A percentile compares a stretch with the other conserved stretches of the same genome.
phyloP scores from a whole-genome alignment of 2,888 invertebrate genomes.

The Aporophyla nigra region DNA sequence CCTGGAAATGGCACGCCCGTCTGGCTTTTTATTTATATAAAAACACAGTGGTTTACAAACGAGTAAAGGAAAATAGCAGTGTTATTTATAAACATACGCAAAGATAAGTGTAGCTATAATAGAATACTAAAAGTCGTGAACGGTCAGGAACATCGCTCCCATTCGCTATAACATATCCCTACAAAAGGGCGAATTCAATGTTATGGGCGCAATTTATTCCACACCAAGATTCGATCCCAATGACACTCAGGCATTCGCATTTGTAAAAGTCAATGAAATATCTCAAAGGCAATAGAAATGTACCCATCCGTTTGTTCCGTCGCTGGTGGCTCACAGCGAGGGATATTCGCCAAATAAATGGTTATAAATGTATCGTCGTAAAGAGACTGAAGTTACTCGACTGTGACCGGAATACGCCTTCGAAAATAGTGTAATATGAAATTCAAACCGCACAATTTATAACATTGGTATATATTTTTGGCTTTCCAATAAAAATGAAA shows the following conservation, averaged over 20 bases:
- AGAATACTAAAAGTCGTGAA: constrained; percentile 11
- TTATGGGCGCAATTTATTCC: constrained; percentile 65
- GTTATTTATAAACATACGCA: neutral
- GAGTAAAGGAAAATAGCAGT: neutral
- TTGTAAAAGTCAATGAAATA: constrained; percentile 81
- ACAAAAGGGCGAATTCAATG: constrained; percentile 62
- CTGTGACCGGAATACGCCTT: constrained; percentile 68
- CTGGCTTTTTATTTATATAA: neutral
- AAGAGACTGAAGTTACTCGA: constrained; percentile 68
- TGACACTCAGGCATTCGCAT: constrained; percentile 76
- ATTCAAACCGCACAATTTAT: constrained; percentile 51
- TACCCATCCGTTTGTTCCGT: constrained; percentile 76
- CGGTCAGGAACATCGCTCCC: constrained; percentile 22
- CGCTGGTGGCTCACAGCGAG: constrained; percentile 71
- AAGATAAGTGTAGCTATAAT: neutral
- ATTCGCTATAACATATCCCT: constrained; percentile 43
- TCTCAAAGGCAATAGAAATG: constrained; percentile 79
- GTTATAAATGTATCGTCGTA: constrained; percentile 78
- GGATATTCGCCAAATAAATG: constrained; percentile 78
- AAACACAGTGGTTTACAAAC: neutral
- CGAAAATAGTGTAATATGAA: constrained; percentile 56
- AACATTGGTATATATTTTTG: constrained; percentile 28
- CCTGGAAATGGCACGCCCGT: neutral
- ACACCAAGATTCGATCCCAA: constrained; percentile 68
- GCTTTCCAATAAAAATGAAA: constrained; percentile 2